A percentile compares a stretch with the other conserved stretches of the same genome.
These are phyloP conservation scores for Prionailurus bengalensis DNA, from an alignment of 2,113 vertebrate species.

Conservation along the genomic window DNA sequence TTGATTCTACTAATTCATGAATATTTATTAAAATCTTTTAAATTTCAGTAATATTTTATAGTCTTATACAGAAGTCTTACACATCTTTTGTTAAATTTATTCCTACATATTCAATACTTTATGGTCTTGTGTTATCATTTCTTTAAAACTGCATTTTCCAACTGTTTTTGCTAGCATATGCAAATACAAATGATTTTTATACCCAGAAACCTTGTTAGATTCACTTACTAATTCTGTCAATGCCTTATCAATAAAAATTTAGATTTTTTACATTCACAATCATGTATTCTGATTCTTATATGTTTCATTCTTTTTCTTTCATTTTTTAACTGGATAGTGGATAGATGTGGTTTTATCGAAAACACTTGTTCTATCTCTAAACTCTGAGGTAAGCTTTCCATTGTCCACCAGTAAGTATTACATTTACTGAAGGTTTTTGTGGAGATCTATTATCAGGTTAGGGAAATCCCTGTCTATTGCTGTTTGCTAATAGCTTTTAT, in stretches of 20 bases:
- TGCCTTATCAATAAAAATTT: not conserved
- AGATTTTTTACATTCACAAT: not conserved
- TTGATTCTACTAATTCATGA: not conserved
- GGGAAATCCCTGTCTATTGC: not conserved
- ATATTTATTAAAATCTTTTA: not conserved
- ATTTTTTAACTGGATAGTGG: not conserved
- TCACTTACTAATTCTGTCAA: not conserved
- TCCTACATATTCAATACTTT: not conserved
- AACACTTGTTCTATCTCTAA: not conserved
- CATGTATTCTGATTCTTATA: not conserved
- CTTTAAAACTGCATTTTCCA: not conserved
- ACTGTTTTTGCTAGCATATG: not conserved
- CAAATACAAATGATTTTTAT: slow-evolving; percentile 7
- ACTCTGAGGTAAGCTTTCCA: not conserved
- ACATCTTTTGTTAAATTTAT: not conserved
- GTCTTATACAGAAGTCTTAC: not conserved
- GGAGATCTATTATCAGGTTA: not conserved
- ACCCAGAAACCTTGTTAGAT: not conserved
- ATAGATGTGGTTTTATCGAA: not conserved
- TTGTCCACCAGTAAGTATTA: not conserved
- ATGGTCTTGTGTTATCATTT: not conserved
- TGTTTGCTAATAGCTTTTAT: slow-evolving; percentile 3
- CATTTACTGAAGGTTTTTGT: not conserved
- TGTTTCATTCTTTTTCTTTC: not conserved
- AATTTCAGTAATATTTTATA: not conserved